phyloP scores from a whole-genome alignment of 2,888 invertebrate species.

The Noctua comes region DNA sequence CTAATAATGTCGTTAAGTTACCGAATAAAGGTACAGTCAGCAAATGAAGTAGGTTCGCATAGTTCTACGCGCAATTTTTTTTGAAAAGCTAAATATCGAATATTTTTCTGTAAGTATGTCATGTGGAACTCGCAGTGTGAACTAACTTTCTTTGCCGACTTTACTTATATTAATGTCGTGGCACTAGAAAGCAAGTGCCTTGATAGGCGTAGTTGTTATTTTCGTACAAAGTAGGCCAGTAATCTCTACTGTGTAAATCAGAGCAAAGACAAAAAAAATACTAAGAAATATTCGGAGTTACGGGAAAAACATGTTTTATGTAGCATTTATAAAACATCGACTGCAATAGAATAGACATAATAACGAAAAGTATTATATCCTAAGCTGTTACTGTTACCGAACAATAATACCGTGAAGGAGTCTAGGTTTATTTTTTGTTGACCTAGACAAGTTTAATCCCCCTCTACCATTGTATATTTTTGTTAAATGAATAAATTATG shows the following conservation, averaged over 20 bases:
- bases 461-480: slow-evolving; percentile 43
- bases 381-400: background rate
- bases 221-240: slow-evolving; percentile 3
- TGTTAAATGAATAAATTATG: slow-evolving; percentile 55
- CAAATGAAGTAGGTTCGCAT: background rate
- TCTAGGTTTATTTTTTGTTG: slow-evolving; percentile 7
- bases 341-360: background rate
- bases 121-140: background rate
- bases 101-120: background rate
- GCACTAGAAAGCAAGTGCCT: background rate
- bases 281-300: background rate
- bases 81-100: background rate
- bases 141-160: slow-evolving; percentile 4
- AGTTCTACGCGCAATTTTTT: background rate
- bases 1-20: slow-evolving; percentile 9
- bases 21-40: background rate
- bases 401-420: slow-evolving; percentile 8
- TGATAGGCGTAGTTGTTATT: background rate
- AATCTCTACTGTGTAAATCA: background rate
- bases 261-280: background rate
- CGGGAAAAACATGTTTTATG: background rate
- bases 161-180: background rate
- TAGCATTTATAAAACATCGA: slow-evolving; percentile 26
- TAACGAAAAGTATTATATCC: slow-evolving; percentile 28
- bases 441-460: background rate